Conservation (phyloP, 1,140 invertebrate genomes). For the Lysiphlebus fabarum region DNA sequence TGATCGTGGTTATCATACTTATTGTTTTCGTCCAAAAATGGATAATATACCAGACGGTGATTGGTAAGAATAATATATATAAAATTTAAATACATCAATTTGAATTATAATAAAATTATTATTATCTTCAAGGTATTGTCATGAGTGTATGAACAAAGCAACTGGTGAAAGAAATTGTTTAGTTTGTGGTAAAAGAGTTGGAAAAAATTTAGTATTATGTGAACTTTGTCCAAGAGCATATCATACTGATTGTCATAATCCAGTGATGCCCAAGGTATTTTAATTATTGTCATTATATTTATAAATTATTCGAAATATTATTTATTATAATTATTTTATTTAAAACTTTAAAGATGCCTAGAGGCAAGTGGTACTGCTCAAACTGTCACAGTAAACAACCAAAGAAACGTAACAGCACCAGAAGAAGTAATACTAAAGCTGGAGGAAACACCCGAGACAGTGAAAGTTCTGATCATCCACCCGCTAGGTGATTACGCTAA, state of each 20-base stretch:
- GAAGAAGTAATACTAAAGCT: constrained; percentile 54
- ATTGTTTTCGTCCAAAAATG: constrained; percentile 97
- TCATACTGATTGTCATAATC: constrained; percentile 89
- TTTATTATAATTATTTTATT: neutral
- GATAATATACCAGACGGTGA: constrained; percentile 94
- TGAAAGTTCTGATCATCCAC: constrained; percentile 60
- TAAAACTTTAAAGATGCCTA: constrained; percentile 61
- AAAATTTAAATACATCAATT: too few relatives aligned
- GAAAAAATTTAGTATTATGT: constrained; percentile 79
- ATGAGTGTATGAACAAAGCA: constrained; percentile 95
- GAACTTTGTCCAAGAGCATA: constrained; percentile 87
- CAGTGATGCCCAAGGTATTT: constrained; percentile 75
- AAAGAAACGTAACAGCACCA: constrained; percentile 65
- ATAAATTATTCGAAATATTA: neutral
- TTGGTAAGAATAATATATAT: constrained; percentile 66
- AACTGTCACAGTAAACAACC: constrained; percentile 78
- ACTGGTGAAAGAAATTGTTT: constrained; percentile 83
- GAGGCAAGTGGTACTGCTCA: constrained; percentile 83
- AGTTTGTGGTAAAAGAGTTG: constrained; percentile 78
- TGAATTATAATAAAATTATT: neutral
- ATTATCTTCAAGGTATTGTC: constrained; percentile 74
- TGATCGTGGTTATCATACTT: constrained; percentile 97
- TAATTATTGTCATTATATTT: constrained; percentile 18
- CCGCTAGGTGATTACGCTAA: constrained; percentile 60
- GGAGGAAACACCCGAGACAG: constrained; percentile 51